phyloP scores from a whole-genome alignment of 2,888 invertebrate species.

The Hymenopus coronatus region DNA sequence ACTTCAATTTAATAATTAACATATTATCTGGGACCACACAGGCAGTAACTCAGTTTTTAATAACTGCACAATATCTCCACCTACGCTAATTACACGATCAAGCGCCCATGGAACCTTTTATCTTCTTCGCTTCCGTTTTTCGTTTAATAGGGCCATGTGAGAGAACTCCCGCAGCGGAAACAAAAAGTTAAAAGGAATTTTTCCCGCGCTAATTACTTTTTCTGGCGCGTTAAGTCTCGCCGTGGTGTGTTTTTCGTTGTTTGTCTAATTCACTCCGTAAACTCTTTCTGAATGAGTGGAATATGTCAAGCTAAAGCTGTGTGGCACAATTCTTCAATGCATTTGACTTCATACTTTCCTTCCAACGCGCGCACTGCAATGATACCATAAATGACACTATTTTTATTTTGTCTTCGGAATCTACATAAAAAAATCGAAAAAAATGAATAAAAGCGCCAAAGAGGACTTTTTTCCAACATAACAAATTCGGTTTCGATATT shows the following conservation, averaged over 20 bases:
- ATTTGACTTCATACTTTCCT: too few relatives aligned
- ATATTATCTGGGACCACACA: not conserved
- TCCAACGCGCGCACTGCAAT: too few relatives aligned
- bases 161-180: not conserved
- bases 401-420: too few relatives aligned
- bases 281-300: not conserved
- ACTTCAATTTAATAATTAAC: not conserved
- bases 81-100: not conserved
- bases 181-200: not conserved
- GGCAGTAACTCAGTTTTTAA: not conserved
- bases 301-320: not conserved
- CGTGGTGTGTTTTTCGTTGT: not conserved
- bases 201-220: not conserved
- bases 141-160: not conserved
- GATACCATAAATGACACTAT: too few relatives aligned
- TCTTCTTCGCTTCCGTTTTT: not conserved
- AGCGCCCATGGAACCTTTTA: not conserved
- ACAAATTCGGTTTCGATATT: too few relatives aligned
- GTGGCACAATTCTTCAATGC: too few relatives aligned
- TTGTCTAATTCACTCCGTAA: not conserved
- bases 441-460: too few relatives aligned
- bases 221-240: not conserved
- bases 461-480: too few relatives aligned
- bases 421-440: too few relatives aligned
- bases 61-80: not conserved